Base-by-base conservation (phyloP, 2,888 invertebrate genomes). In the Leptinotarsa rubiginosa region DNA sequence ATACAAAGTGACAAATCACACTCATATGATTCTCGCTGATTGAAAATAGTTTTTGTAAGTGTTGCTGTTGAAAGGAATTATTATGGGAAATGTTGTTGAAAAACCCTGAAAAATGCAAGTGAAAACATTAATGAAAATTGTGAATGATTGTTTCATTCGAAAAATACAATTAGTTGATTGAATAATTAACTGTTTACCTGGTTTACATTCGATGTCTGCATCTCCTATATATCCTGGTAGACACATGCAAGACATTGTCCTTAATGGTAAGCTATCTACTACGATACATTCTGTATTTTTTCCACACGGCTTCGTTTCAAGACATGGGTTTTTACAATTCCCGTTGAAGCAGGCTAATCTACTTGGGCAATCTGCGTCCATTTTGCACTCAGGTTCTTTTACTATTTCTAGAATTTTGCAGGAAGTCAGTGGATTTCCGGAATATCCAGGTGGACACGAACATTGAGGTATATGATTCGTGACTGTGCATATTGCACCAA, bases 191-290 rank as follows among this genome's bases (percentile, higher is more conserved):
- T 47, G 81, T 89, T 89, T 91, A 96, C 96, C 94, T 89, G 91
- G 91, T 85, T 90, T 91, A 87, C 97, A 97, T 87, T 94, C 93
- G 77, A 93, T 91, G 81, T 96, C 95, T 13, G 97, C 96, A 87
- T 97, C 96, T 79, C 97, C 97, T 80, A 93, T 91, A 82, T 92
- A 94, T 77, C 96, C 96, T 75, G 92, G 92, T 77, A 94, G 91
- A 85, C 97, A 97, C 84, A 94, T 92, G 86, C 97, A 97, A 75
- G 95, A 92, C 92, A 97, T 95, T 10, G 96, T 96, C 81, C 96
- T 91, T 88, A 96, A 91, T 7, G 97, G 97, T 78, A 96, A 88
- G 0, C 96, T 95, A 84, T 96, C 94, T 31, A 96, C 93, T 13
- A 97, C 96, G 12, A 93, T 91, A 85, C 97, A 97, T 80, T 93